phyloP scores from a whole-genome alignment of 2,888 invertebrate species.

The Rhagophthalmus giganteus region DNA sequence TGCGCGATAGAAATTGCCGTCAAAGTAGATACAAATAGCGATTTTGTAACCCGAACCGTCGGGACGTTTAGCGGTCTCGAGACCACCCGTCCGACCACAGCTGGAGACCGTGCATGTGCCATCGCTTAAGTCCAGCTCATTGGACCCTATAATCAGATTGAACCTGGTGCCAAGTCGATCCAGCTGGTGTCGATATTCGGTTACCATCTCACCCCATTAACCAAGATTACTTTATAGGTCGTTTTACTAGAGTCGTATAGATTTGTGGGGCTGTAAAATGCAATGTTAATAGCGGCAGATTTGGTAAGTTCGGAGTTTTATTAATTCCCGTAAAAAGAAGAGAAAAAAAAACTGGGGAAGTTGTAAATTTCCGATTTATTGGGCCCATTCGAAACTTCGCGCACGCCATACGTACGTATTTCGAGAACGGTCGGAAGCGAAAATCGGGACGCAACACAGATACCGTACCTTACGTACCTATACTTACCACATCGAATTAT shows the following conservation, averaged over 20 bases:
- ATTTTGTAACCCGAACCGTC: conserved; percentile 15
- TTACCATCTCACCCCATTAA: conserved; percentile 40
- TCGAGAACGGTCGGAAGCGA: too few relatives aligned
- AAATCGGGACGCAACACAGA: too few relatives aligned
- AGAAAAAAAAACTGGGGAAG: neutral
- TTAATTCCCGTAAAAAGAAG: conserved; percentile 1
- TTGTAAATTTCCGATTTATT: neutral
- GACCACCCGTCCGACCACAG: conserved; percentile 39
- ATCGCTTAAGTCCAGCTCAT: conserved; percentile 38
- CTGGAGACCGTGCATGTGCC: conserved; percentile 39
- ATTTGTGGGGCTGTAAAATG: conserved; percentile 35
- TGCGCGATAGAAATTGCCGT: too few relatives aligned
- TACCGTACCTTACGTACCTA: too few relatives aligned
- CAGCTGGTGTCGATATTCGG: conserved; percentile 39
- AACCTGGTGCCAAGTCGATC: conserved; percentile 37
- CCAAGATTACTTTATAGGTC: conserved; percentile 36
- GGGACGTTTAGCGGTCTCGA: conserved; percentile 29
- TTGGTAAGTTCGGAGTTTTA: conserved; percentile 17
- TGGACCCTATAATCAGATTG: conserved; percentile 42
- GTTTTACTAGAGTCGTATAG: conserved; percentile 29
- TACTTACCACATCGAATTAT: too few relatives aligned
- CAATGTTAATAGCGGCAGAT: conserved; percentile 28
- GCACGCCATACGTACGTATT: too few relatives aligned
- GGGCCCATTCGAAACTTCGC: too few relatives aligned
- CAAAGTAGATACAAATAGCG: neutral